phyloP scores from a whole-genome alignment of 2,888 invertebrate genomes.

The Osedax fenrisi region DNA sequence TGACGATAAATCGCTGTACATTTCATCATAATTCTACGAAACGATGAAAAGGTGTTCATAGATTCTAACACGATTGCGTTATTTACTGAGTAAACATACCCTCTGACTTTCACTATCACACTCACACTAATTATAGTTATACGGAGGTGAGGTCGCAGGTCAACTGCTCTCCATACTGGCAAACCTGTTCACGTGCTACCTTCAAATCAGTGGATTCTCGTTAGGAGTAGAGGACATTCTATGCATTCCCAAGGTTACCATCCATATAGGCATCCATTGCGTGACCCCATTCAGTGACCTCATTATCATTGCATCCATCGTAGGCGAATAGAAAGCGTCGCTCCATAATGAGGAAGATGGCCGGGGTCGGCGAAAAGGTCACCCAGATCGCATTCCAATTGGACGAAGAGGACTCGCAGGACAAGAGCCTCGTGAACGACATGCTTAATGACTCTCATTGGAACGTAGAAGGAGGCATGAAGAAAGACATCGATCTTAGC shows the following conservation, averaged over 20 bases:
- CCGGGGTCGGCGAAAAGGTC: conserved; percentile 58
- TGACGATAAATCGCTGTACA: no score
- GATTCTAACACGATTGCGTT: no score
- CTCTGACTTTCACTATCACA: neutral
- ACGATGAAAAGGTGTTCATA: no score
- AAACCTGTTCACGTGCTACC: conserved; percentile 74
- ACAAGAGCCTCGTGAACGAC: conserved; percentile 56
- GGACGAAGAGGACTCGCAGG: conserved; percentile 50
- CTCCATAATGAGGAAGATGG: conserved; percentile 57
- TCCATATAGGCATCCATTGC: no score
- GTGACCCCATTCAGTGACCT: neutral
- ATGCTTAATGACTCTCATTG: conserved; percentile 54
- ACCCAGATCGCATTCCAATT: conserved; percentile 64
- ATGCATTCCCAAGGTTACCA: conserved; percentile 55
- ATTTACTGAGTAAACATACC: no score
- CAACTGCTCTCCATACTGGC: conserved; percentile 75
- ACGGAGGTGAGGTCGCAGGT: conserved; percentile 74
- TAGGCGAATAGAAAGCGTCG: conserved; percentile 63
- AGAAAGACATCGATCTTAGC: conserved; percentile 67
- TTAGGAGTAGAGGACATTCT: conserved; percentile 88
- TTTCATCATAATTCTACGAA: no score
- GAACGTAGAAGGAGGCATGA: conserved; percentile 58
- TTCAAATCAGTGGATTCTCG: conserved; percentile 81
- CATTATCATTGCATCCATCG: no score
- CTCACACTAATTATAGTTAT: conserved; percentile 56